phyloP scores from a whole-genome alignment of 2,113 vertebrate genomes.

The Rhegmatorhina hoffmannsi region DNA sequence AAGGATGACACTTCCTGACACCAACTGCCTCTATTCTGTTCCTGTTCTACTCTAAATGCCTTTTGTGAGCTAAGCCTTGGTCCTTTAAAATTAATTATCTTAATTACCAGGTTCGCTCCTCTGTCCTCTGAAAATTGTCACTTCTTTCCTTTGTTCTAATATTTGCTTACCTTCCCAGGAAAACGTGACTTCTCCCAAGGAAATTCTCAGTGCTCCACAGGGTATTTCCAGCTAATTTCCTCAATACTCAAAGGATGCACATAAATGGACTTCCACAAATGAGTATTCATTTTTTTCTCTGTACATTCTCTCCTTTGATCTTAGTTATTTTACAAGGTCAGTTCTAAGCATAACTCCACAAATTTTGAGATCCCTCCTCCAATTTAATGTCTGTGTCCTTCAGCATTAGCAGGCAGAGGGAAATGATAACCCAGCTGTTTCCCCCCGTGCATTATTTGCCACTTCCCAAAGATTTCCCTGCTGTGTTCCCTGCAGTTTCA shows the following conservation, averaged over 20 bases:
- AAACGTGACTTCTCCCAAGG: neutral
- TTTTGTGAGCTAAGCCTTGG: neutral
- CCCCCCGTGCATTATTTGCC: neutral
- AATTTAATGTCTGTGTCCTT: neutral
- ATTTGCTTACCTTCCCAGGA: conserved; percentile 56
- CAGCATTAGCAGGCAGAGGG: neutral
- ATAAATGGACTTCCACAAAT: conserved; percentile 44
- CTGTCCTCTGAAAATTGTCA: conserved; percentile 5
- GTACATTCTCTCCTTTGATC: conserved; percentile 6
- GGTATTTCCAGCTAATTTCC: conserved; percentile 43
- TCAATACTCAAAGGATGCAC: conserved; percentile 24
- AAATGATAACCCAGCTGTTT: neutral
- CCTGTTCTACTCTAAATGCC: neutral
- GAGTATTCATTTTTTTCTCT: neutral
- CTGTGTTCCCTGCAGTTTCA: neutral
- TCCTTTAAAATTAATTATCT: conserved; percentile 49
- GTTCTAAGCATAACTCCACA: neutral
- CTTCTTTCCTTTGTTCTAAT: conserved; percentile 54
- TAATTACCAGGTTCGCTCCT: conserved; percentile 31
- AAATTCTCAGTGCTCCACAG: conserved; percentile 1
- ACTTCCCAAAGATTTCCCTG: neutral
- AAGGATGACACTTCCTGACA: neutral
- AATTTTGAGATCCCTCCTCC: neutral
- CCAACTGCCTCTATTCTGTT: neutral
- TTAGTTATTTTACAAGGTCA: conserved; percentile 40